phyloP scores from a whole-genome alignment of 2,888 invertebrate species.

The Formica aserva region DNA sequence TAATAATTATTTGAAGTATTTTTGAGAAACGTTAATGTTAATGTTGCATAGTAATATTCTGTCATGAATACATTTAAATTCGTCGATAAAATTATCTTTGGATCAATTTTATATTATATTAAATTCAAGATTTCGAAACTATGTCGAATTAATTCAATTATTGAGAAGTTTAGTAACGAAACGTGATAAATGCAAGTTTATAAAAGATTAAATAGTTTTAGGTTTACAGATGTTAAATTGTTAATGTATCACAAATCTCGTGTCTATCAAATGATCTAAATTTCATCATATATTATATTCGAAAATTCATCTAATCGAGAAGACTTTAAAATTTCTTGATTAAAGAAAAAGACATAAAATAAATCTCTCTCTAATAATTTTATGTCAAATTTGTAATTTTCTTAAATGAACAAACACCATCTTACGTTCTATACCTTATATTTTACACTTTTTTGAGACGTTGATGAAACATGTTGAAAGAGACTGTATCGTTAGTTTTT shows the following conservation, averaged over 20 bases:
- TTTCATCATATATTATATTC: not conserved
- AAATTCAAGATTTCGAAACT: not conserved
- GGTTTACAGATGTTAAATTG: constrained; percentile 1
- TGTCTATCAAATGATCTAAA: not conserved
- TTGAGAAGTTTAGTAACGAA: not conserved
- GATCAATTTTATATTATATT: not conserved
- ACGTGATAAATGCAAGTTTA: not conserved
- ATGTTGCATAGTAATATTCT: not conserved
- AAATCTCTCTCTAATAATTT: not conserved
- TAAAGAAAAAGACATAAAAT: not conserved
- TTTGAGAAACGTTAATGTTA: too few relatives aligned
- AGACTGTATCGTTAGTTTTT: not conserved
- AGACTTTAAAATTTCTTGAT: not conserved
- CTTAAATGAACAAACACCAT: not conserved
- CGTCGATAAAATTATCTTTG: not conserved
- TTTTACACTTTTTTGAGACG: not conserved
- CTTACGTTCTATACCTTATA: not conserved
- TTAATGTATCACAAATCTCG: not conserved
- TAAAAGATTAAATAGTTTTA: not conserved
- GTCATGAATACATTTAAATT: not conserved
- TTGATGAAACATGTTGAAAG: not conserved
- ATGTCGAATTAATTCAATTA: not conserved
- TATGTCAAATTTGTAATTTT: not conserved
- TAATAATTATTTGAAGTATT: not conserved
- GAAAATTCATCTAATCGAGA: not conserved